Percentiles rank a stretch among this genome's conserved stretches.
phyloP scores from a whole-genome alignment of 2,113 vertebrate species.

The Pagrus major region DNA sequence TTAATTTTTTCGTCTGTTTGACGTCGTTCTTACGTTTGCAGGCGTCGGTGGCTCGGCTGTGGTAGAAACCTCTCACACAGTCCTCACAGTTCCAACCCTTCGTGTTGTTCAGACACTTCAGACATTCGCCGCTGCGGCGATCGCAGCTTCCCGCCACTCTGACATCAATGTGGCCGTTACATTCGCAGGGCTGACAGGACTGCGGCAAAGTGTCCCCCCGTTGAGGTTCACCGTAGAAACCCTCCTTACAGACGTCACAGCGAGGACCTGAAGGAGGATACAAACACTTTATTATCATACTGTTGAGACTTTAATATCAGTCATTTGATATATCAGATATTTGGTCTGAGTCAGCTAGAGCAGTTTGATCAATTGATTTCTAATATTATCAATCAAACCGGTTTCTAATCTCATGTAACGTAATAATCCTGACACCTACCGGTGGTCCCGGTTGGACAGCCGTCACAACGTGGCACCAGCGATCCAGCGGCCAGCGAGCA shows the following conservation, averaged over 20 bases:
- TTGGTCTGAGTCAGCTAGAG: too few relatives aligned
- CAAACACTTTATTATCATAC: neutral
- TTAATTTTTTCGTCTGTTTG: too few relatives aligned
- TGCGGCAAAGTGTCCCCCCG: constrained; percentile 70
- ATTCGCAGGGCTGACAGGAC: constrained; percentile 87
- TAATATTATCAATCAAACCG: too few relatives aligned
- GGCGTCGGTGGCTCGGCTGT: constrained; percentile 75
- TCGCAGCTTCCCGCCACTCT: constrained; percentile 87
- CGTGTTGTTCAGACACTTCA: constrained; percentile 90
- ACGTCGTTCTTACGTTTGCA: constrained; percentile 82
- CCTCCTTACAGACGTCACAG: constrained; percentile 89
- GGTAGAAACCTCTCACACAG: constrained; percentile 88
- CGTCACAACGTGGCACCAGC: constrained; percentile 81
- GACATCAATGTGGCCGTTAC: constrained; percentile 86
- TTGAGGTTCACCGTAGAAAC: constrained; percentile 89
- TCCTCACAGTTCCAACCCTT: constrained; percentile 85
- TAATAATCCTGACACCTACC: constrained; percentile 78
- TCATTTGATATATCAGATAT: too few relatives aligned
- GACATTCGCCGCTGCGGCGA: constrained; percentile 86
- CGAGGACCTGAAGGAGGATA: constrained; percentile 79
- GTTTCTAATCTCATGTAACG: too few relatives aligned
- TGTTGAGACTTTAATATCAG: too few relatives aligned
- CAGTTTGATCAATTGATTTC: too few relatives aligned
- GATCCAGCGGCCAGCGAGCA: constrained; percentile 81
- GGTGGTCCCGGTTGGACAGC: constrained; percentile 86